A percentile compares a stretch with the other conserved stretches of the same genome.
These are phyloP conservation scores for Pteropus rufus DNA, from an alignment of 2,797 vertebrate species.

Conservation along the genomic window DNA sequence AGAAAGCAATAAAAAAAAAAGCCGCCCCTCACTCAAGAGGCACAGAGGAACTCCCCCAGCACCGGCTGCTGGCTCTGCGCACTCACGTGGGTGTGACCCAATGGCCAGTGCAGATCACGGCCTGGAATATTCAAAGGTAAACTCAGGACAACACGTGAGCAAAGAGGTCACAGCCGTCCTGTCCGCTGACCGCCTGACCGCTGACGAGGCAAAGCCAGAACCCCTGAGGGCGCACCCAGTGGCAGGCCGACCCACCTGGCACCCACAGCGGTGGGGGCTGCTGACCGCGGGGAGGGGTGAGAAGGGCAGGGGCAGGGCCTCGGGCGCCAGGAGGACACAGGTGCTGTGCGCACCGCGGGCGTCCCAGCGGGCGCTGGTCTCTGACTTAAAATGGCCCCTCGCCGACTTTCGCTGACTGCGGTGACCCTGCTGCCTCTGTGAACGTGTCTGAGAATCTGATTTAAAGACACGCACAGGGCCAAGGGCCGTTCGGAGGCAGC, in stretches of 20 bases:
- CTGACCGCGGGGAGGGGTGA: neutral
- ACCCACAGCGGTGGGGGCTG: neutral
- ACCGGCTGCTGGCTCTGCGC: neutral
- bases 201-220: neutral
- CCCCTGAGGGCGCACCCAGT: neutral
- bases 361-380: neutral
- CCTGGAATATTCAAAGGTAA: neutral
- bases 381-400: neutral
- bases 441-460: neutral
- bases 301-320: too few species aligned
- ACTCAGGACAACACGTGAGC: neutral
- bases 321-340: accelerated
- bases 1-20: accelerated
- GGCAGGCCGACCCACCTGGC: neutral
- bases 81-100: neutral
- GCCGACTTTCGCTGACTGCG: too few species aligned
- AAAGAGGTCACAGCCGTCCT: neutral
- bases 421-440: neutral
- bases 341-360: accelerated
- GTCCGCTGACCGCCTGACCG: neutral
- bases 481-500: neutral
- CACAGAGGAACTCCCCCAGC: neutral
- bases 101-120: neutral
- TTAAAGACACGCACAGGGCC: neutral
- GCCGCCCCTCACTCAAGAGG: accelerated